phyloP scores from a whole-genome alignment of 2,888 invertebrate species.

The Chalcis sispes region DNA sequence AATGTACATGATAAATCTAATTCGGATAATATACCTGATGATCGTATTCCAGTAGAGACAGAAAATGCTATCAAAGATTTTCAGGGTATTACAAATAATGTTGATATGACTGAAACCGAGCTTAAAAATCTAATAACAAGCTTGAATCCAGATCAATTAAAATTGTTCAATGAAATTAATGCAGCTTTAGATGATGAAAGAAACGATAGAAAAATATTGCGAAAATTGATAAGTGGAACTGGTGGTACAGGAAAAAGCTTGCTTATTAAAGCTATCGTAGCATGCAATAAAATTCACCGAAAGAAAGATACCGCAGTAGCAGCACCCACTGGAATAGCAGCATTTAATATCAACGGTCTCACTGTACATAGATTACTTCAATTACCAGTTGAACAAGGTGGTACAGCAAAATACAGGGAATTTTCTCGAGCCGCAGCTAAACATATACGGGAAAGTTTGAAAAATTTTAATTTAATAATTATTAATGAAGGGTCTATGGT shows the following conservation, averaged over 20 bases:
- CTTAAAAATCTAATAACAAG: constrained; percentile 54
- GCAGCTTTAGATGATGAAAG: constrained; percentile 11
- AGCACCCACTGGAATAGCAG: no score
- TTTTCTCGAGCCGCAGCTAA: constrained; percentile 64
- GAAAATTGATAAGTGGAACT: constrained; percentile 63
- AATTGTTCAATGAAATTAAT: constrained; percentile 57
- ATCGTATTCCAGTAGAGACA: constrained; percentile 44
- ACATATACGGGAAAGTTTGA: constrained; percentile 61
- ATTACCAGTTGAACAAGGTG: no score
- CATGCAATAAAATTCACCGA: constrained; percentile 49
- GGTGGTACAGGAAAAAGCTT: constrained; percentile 68
- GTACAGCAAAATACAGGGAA: constrained; percentile 63
- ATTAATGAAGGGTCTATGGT: constrained; percentile 64
- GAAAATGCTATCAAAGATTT: constrained; percentile 62
- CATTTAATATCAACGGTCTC: no score
- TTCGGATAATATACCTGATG: constrained; percentile 1
- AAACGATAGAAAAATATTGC: constrained; percentile 34
- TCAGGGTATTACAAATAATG: constrained; percentile 42
- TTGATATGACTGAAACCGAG: constrained; percentile 20
- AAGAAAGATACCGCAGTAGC: no score
- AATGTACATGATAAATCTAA: no score
- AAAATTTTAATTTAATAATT: constrained; percentile 65
- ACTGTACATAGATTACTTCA: no score
- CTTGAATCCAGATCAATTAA: constrained; percentile 59
- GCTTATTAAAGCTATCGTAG: constrained; percentile 63